Conservation (phyloP, 2,888 invertebrate genomes). For the Embidobia sp. region DNA sequence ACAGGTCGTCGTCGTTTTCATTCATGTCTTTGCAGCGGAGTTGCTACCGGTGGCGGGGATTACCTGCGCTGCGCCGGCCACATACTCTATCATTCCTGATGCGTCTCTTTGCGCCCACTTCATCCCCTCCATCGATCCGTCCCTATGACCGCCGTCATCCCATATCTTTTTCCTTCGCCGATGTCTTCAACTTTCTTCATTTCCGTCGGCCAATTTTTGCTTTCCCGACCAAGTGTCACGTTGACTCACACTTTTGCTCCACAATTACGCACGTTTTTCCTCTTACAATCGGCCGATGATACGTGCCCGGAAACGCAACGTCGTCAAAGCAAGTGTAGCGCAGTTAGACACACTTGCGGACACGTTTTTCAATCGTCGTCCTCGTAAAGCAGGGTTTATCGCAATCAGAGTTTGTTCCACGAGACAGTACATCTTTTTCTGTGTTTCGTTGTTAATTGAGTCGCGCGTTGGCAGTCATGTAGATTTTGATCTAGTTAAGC, state of each 20-base stretch:
- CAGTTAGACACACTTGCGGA: not conserved
- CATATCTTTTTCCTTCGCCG: slow-evolving; percentile 5
- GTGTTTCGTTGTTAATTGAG: too few species aligned
- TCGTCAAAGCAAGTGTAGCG: not conserved
- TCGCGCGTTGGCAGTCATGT: too few species aligned
- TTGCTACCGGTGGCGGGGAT: slow-evolving; percentile 15
- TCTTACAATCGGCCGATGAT: not conserved
- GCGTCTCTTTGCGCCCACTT: slow-evolving; percentile 53
- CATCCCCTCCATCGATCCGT: slow-evolving; percentile 48
- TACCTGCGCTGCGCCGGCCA: slow-evolving; percentile 52
- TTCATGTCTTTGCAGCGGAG: slow-evolving; percentile 36
- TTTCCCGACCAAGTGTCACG: too few species aligned
- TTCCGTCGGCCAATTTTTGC: too few species aligned
- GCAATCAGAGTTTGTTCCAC: too few species aligned
- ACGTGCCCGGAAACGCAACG: slow-evolving; percentile 11
- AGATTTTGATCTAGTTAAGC: too few species aligned
- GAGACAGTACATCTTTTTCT: too few species aligned
- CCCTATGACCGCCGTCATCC: slow-evolving; percentile 22
- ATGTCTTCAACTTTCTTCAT: slow-evolving; percentile 2
- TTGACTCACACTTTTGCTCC: slow-evolving; percentile 10
- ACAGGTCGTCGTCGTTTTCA: slow-evolving; percentile 48
- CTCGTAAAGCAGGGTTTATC: too few species aligned
- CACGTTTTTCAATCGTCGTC: not conserved
- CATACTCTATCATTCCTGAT: slow-evolving; percentile 44
- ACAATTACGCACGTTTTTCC: slow-evolving; percentile 13